A percentile compares a stretch with the other conserved stretches of the same genome.
These are phyloP conservation scores for Thalassarche chlororhynchos DNA, from an alignment of 2,113 vertebrate genomes.

Conservation along the genomic window DNA sequence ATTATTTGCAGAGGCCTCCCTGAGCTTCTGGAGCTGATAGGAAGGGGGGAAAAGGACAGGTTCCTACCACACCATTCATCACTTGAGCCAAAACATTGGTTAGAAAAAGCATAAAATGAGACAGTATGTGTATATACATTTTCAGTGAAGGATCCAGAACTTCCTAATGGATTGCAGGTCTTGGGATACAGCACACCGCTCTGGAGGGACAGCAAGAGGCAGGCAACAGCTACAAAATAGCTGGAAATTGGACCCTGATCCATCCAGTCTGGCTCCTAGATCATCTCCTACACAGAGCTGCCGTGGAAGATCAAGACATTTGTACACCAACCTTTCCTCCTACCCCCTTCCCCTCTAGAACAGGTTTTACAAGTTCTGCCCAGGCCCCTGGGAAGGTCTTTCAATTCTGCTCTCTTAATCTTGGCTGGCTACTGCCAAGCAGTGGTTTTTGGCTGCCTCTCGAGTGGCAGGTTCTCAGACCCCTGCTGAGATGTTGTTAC, in stretches of 20 bases:
- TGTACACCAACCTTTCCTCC: neutral
- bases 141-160: neutral
- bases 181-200: neutral
- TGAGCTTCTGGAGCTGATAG: neutral
- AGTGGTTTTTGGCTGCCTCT: neutral
- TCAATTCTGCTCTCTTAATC: neutral
- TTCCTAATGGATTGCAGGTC: neutral
- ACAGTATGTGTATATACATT: neutral
- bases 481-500: neutral
- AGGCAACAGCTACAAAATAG: neutral
- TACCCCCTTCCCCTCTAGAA: neutral
- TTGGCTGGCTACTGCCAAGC: neutral
- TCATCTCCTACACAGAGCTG: neutral
- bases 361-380: neutral
- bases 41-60: neutral
- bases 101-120: neutral
- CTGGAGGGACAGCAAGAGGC: neutral
- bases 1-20: neutral
- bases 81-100: neutral
- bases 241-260: neutral
- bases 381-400: neutral
- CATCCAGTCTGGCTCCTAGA: neutral
- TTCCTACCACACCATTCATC: neutral
- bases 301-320: neutral
- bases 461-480: neutral